phyloP scores from a whole-genome alignment of 92 coral and sea anemone species.

The Porites rus region DNA sequence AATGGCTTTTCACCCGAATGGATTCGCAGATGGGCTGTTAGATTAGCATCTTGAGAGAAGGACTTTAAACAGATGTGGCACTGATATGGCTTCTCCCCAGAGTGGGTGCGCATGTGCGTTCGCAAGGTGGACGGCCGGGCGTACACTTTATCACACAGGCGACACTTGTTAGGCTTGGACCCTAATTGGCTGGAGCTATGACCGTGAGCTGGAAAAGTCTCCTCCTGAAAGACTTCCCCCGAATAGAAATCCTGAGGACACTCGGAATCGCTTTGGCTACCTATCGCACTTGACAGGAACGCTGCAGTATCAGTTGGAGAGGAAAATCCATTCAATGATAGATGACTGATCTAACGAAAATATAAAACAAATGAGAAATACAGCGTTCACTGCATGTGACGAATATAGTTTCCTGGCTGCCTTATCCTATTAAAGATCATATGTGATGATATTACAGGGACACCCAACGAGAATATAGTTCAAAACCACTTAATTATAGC shows the following conservation, averaged over 20 bases:
- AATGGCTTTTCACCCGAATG: slow-evolving; percentile 93
- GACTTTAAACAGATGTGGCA: slow-evolving; percentile 85
- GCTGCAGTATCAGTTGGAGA: slow-evolving; percentile 6
- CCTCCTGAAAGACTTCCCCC: slow-evolving; percentile 12
- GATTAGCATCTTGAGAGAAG: slow-evolving; percentile 88
- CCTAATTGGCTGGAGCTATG: background rate
- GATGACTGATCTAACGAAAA: background rate
- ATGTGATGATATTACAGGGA: no score
- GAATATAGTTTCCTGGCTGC: no score
- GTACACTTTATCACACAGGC: slow-evolving; percentile 75
- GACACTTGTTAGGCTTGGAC: slow-evolving; percentile 62
- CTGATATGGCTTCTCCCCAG: slow-evolving; percentile 89
- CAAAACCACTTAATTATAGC: no score
- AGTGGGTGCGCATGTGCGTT: slow-evolving; percentile 90
- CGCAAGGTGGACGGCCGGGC: slow-evolving; percentile 91
- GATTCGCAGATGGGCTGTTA: slow-evolving; percentile 83
- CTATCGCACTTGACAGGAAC: slow-evolving; percentile 10
- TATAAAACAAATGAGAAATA: no score
- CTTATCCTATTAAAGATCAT: no score
- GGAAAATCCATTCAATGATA: slow-evolving; percentile 15
- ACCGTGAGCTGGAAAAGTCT: slow-evolving; percentile 6
- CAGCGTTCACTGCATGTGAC: no score
- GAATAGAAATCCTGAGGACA: slow-evolving; percentile 16
- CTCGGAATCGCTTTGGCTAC: background rate
- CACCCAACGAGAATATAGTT: no score